Percentiles rank a stretch among this genome's conserved stretches.
phyloP scores from a whole-genome alignment of 2,888 invertebrate genomes.

The Parasteatoda lunata region DNA sequence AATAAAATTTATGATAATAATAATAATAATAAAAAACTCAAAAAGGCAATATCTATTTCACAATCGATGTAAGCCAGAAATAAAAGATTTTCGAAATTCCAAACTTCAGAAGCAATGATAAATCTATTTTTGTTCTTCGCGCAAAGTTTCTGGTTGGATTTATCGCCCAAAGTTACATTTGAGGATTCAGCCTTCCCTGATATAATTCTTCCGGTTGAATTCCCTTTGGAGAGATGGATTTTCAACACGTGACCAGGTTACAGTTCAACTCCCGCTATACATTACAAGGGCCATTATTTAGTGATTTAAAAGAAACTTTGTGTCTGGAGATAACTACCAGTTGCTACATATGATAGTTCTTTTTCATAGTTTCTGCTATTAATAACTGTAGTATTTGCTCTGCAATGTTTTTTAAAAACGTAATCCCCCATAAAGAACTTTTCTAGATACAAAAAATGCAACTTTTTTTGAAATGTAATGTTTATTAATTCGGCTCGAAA shows the following conservation, averaged over 20 bases:
- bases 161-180: conserved; percentile 30
- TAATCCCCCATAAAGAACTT: no score
- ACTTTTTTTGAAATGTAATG: no score
- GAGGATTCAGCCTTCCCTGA: conserved; percentile 6
- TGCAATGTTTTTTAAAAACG: no score
- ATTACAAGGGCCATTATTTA: not conserved
- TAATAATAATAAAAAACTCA: no score
- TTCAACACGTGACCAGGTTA: conserved; percentile 1
- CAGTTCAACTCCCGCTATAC: not conserved
- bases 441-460: no score
- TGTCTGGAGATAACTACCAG: not conserved
- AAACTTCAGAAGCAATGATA: conserved; percentile 1
- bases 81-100: not conserved
- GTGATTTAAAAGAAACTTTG: not conserved
- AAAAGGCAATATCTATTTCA: not conserved
- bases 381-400: no score
- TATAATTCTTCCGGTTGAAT: conserved; percentile 36
- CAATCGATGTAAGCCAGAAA: not conserved
- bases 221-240: conserved; percentile 6
- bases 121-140: not conserved
- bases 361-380: no score
- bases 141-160: conserved; percentile 15
- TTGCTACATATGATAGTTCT: not conserved
- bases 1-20: no score
- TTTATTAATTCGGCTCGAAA: no score